Conservation (phyloP, 92 coral and sea anemone species). For the Umimayanthus kanabou region DNA sequence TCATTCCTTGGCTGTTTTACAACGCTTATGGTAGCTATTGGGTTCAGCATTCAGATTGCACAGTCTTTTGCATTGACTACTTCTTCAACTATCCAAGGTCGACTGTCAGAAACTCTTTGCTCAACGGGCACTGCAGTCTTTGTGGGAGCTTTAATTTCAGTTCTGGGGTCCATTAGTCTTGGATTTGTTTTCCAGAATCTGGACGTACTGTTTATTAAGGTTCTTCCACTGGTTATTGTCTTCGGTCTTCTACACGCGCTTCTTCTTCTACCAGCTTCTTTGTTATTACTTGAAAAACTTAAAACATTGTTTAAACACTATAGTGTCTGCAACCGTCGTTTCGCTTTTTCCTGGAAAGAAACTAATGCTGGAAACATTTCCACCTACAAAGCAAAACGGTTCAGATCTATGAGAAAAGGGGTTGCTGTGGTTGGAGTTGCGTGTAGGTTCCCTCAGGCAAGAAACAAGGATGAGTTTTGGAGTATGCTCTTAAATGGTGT, state of each 20-base stretch:
- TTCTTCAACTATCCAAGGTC: conserved; percentile 26
- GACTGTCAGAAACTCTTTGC: conserved; percentile 49
- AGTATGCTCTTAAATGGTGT: conserved; percentile 34
- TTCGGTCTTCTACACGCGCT: conserved; percentile 48
- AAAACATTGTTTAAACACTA: conserved; percentile 8
- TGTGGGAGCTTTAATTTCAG: conserved; percentile 45
- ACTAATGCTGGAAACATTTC: not conserved
- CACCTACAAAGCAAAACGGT: not conserved
- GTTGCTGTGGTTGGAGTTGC: conserved; percentile 59
- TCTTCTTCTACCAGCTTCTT: conserved; percentile 38
- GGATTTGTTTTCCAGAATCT: conserved; percentile 53
- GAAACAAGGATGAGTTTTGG: conserved; percentile 52
- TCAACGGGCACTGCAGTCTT: conserved; percentile 45
- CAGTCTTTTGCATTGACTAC: conserved; percentile 50
- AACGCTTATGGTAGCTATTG: conserved; percentile 39
- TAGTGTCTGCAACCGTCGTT: not conserved
- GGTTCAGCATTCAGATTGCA: conserved; percentile 44
- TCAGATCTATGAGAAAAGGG: not conserved
- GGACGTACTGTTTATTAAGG: conserved; percentile 44
- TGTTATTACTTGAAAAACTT: conserved; percentile 43
- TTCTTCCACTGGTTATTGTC: conserved; percentile 44
- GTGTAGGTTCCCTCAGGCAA: conserved; percentile 59
- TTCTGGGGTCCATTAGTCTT: conserved; percentile 52
- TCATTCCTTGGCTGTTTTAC: conserved; percentile 42
- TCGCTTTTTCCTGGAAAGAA: conserved; percentile 24